phyloP scores from a whole-genome alignment of 1,140 invertebrate species.

The Caerostris extrusa region DNA sequence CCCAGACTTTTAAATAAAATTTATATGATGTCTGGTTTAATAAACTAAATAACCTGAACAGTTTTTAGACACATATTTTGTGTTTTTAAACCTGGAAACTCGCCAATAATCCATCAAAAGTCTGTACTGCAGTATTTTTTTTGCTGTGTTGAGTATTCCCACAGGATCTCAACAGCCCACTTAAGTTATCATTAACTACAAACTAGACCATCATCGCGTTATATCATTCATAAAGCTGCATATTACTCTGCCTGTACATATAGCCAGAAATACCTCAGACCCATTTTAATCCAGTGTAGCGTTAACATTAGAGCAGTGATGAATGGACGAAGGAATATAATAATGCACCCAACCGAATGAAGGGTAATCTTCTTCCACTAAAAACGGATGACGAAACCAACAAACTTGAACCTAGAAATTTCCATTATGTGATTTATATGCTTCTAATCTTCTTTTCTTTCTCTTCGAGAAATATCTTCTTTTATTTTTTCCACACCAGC shows the following conservation, averaged over 20 bases:
- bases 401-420: constrained; percentile 44
- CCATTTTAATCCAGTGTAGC: constrained; percentile 38
- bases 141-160: not conserved
- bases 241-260: constrained; percentile 33
- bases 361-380: constrained; percentile 49
- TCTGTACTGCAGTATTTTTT: not conserved
- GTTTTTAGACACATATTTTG: constrained; percentile 9
- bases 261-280: constrained; percentile 7
- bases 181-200: constrained; percentile 71
- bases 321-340: constrained; percentile 56
- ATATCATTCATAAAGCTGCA: constrained; percentile 45
- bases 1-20: too few relatives aligned
- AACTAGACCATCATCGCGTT: constrained; percentile 66
- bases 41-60: not conserved
- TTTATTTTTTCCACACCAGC: not conserved
- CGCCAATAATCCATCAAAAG: not conserved
- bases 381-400: constrained; percentile 41
- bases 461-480: not conserved
- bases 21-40: too few relatives aligned
- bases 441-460: constrained; percentile 51
- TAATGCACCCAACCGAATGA: constrained; percentile 58
- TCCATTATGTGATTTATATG: constrained; percentile 72
- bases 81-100: constrained; percentile 11
- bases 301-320: constrained; percentile 48
- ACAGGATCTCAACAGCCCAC: constrained; percentile 6